Conservation (phyloP, 2,888 invertebrate genomes). For the Drosophila anomelani region DNA sequence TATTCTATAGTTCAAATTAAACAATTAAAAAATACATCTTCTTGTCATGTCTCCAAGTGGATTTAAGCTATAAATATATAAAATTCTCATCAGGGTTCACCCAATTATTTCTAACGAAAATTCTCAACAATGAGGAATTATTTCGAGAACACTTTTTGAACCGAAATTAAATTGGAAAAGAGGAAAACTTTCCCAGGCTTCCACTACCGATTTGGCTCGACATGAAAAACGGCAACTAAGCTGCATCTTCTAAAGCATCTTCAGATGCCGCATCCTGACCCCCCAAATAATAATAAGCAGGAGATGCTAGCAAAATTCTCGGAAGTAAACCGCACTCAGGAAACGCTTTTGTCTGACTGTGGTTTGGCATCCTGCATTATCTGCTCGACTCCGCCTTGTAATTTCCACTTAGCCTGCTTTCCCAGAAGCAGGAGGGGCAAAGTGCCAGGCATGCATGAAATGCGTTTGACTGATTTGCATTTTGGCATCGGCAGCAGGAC, state of each 20-base stretch:
- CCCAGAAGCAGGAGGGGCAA: conserved; percentile 4
- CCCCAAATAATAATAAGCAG: conserved; percentile 16
- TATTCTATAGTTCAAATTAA: not conserved
- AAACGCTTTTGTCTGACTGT: conserved; percentile 27
- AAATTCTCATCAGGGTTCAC: not conserved
- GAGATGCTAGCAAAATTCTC: conserved; percentile 15
- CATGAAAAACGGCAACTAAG: conserved; percentile 1
- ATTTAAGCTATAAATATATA: not conserved
- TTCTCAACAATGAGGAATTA: not conserved
- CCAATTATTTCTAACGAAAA: not conserved
- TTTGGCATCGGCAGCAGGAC: conserved; percentile 40
- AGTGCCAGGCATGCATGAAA: conserved; percentile 68
- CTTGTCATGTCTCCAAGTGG: not conserved
- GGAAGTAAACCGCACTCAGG: conserved; percentile 21
- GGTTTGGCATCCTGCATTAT: conserved; percentile 32
- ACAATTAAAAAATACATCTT: not conserved
- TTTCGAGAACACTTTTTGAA: conserved; percentile 1
- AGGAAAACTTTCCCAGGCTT: not conserved
- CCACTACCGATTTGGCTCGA: not conserved
- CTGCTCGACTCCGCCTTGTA: conserved; percentile 19
- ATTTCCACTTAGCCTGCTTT: conserved; percentile 24
- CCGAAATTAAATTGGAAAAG: not conserved
- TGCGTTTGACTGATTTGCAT: conserved; percentile 76
- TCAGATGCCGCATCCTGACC: not conserved
- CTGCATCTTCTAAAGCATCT: not conserved